phyloP scores from a whole-genome alignment of 2,797 vertebrate genomes.

The Sus cebifrons region DNA sequence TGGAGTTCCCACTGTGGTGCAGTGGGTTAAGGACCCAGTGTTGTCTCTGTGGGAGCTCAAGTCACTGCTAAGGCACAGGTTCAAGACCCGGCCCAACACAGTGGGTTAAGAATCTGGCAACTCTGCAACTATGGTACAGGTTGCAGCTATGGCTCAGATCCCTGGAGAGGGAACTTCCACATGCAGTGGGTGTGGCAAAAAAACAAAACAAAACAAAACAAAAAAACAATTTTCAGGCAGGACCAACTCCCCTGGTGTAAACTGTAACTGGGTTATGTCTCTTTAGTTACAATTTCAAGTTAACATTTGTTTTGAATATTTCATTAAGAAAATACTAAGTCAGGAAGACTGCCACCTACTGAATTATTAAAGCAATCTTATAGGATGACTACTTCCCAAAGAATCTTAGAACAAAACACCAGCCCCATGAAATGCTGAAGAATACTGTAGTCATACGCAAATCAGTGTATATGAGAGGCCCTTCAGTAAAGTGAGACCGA shows the following conservation, averaged over 20 bases:
- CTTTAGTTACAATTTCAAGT: constrained; percentile 51
- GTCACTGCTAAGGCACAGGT: too few relatives aligned
- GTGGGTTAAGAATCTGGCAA: too few relatives aligned
- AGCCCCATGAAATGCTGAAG: not conserved
- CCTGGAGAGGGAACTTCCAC: too few relatives aligned
- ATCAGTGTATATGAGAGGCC: not conserved
- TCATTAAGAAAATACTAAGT: constrained; percentile 36
- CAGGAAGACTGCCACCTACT: constrained; percentile 62
- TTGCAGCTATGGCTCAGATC: too few relatives aligned
- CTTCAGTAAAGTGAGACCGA: not conserved
- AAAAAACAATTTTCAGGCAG: not conserved
- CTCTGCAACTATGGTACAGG: too few relatives aligned
- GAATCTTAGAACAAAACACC: not conserved
- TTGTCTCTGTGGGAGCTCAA: too few relatives aligned
- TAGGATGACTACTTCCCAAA: not conserved
- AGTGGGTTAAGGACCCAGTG: too few relatives aligned
- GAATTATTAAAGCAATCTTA: constrained; percentile 46
- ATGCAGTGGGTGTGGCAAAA: too few relatives aligned
- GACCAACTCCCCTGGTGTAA: not conserved
- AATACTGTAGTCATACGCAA: not conserved
- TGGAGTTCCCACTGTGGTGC: too few relatives aligned
- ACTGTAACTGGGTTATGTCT: not conserved
- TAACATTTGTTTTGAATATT: constrained; percentile 46
- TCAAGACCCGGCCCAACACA: too few relatives aligned
- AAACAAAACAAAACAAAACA: too few relatives aligned